phyloP scores from a whole-genome alignment of 2,888 invertebrate genomes.

The Cheilosia grossa region DNA sequence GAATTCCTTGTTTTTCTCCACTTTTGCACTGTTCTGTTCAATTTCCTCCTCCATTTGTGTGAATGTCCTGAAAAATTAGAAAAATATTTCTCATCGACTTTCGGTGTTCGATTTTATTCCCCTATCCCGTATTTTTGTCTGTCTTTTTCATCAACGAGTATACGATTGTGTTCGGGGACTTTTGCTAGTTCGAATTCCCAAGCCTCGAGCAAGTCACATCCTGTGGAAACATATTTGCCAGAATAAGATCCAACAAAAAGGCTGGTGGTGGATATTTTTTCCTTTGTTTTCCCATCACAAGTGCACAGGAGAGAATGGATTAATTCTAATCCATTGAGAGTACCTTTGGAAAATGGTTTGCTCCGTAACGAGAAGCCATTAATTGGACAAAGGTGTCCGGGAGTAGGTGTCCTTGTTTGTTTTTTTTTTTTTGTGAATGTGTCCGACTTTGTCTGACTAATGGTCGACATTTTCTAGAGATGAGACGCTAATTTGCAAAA shows the following conservation, averaged over 20 bases:
- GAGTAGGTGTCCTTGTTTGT: not conserved
- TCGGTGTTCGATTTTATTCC: slow-evolving; percentile 5
- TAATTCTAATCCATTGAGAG: slow-evolving; percentile 52
- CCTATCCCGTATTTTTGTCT: not conserved
- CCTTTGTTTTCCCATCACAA: slow-evolving; percentile 1
- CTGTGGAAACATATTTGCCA: slow-evolving; percentile 51
- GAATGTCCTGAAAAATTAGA: slow-evolving; percentile 59
- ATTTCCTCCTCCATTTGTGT: slow-evolving; percentile 2
- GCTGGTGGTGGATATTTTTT: slow-evolving; percentile 9
- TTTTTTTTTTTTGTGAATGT: slow-evolving; percentile 9
- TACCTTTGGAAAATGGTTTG: slow-evolving; percentile 59
- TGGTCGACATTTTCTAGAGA: slow-evolving; percentile 59
- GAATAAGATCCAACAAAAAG: slow-evolving; percentile 15
- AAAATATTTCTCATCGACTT: slow-evolving; percentile 47
- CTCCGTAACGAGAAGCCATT: slow-evolving; percentile 63
- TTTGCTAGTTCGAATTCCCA: slow-evolving; percentile 41
- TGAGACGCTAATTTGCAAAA: slow-evolving; percentile 70
- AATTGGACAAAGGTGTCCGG: slow-evolving; percentile 59
- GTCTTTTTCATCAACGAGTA: not conserved
- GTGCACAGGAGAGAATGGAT: slow-evolving; percentile 58
- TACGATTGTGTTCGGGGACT: slow-evolving; percentile 34
- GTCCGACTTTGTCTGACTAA: slow-evolving; percentile 58
- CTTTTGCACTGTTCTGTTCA: slow-evolving; percentile 8
- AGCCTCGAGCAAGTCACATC: slow-evolving; percentile 53
- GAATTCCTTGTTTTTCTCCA: not conserved